Percentiles rank a stretch among this genome's conserved stretches.
Evolutionary conservation across 2,888 invertebrate genomes (phyloP).

Genomic region (Sceliomorpha sp.): DNA sequence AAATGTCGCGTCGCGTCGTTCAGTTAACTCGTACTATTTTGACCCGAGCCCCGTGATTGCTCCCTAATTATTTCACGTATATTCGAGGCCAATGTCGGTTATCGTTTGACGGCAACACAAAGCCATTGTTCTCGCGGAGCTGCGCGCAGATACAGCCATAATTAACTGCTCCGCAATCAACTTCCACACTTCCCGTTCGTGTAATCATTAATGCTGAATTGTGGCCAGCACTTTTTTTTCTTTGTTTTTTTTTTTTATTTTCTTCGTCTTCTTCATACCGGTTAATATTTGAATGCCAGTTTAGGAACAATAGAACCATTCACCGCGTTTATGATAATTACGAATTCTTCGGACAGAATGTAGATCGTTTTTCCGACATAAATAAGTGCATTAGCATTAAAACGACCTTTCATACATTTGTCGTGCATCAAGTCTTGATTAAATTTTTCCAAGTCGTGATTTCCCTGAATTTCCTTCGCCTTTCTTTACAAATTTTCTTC

Average conservation of each 20-base stretch:
- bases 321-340: slow-evolving; percentile 42
- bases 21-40: slow-evolving; percentile 18
- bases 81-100: slow-evolving; percentile 71
- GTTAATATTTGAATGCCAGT: slow-evolving; percentile 42
- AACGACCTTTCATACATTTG: too few species aligned
- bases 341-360: slow-evolving; percentile 22
- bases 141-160: slow-evolving; percentile 66
- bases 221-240: slow-evolving; percentile 41
- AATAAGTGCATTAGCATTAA: too few species aligned
- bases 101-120: slow-evolving; percentile 68
- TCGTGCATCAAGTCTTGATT: too few species aligned
- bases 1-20: slow-evolving; percentile 31
- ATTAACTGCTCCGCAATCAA: slow-evolving; percentile 70
- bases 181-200: slow-evolving; percentile 53
- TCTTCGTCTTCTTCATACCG: slow-evolving; percentile 3
- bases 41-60: slow-evolving; percentile 58
- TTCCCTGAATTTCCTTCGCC: too few species aligned
- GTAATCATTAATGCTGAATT: slow-evolving; percentile 54
- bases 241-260: too few species aligned
- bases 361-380: too few species aligned
- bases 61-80: slow-evolving; percentile 71
- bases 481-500: too few species aligned
- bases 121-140: slow-evolving; percentile 71
- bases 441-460: too few species aligned
- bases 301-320: slow-evolving; percentile 40